Evolutionary conservation across 1,140 invertebrate genomes (phyloP), one percentile per base, ranked within the genome.

Genomic region (Plutomurus gul): DNA sequence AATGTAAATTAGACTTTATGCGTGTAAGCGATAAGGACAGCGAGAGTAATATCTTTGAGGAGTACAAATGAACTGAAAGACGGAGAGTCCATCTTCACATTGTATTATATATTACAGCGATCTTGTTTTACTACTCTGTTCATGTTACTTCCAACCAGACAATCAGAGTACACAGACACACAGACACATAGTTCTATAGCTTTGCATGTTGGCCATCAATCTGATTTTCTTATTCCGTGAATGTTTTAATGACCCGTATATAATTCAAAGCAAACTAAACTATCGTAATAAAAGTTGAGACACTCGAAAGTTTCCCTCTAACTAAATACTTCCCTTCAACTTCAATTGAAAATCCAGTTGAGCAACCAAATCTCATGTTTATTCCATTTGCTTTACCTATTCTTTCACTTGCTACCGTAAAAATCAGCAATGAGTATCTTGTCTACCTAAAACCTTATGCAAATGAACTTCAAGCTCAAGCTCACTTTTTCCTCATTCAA

Each of bases 1-100:
- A 65, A 65, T 65, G 56, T 65, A 65, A 65, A 65, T 65, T 65
- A 65, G 56, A 65, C 56, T 25, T 65, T 65, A 65, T 65, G 56
- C 36, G 56, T 65, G 56, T 27, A 65, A 30, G n/a, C 36, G 56
- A 65, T 65, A 65, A 65, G 56, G 56, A 65, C 7, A 65, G 36
- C 27, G 56, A 65, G 56, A 65, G 56, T 65, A 65, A 65, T 33
- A 65, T 30, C 36, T 36, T 36, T 65, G 16, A 65, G 36, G 25
- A 65, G 30, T 65, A 65, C 56, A 65, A 65, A 65, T 65, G 56
- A 65, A 65, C 56, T 65, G 56, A 16, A 65, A 65, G n/a, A n/a
- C n/a, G n/a, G n/a, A 65, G 27, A 65, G 56, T 65, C 13, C 56
- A 65, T 65, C 56, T 65, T 30, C 56, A 18, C 16, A 65, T 6